These are phyloP conservation scores for Pelecanus crispus DNA, from an alignment of 2,113 vertebrate species.

Conservation along the genomic window DNA sequence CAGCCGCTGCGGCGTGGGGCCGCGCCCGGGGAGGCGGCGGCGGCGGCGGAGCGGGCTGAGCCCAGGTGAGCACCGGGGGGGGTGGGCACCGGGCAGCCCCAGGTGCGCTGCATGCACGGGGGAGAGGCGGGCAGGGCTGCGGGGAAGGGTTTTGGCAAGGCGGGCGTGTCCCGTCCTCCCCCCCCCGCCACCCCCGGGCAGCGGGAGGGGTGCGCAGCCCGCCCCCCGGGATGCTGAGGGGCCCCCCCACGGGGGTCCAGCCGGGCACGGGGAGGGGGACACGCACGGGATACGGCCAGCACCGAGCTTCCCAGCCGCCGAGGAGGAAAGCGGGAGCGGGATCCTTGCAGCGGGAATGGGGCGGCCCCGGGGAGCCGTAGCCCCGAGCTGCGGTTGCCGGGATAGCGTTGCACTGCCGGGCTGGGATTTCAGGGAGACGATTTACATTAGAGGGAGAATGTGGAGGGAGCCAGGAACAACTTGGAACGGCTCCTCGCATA, in stretches of 20 bases:
- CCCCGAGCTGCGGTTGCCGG: background rate
- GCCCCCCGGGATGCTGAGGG: no score
- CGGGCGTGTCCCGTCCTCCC: no score
- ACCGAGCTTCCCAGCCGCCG: background rate
- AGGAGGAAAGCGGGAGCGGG: background rate
- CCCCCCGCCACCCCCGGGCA: no score
- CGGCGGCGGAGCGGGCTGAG: background rate
- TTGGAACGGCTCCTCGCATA: constrained; percentile 48
- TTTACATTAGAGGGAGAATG: constrained; percentile 7
- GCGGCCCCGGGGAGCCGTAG: background rate
- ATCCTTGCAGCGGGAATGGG: background rate
- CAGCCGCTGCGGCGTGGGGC: background rate
- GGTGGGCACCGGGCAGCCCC: no score
- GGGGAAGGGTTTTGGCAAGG: no score
- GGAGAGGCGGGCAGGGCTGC: background rate
- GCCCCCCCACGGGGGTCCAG: background rate
- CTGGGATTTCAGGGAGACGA: background rate
- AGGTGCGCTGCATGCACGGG: background rate
- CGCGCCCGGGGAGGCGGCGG: background rate
- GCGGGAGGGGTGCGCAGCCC: no score
- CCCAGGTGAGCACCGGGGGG: background rate
- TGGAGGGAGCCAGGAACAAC: constrained; percentile 29
- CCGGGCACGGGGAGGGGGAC: background rate
- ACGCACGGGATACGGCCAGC: no score
- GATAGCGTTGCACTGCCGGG: background rate